Evolutionary conservation across 2,113 vertebrate genomes (phyloP).

Genomic region (Stegastes partitus): DNA sequence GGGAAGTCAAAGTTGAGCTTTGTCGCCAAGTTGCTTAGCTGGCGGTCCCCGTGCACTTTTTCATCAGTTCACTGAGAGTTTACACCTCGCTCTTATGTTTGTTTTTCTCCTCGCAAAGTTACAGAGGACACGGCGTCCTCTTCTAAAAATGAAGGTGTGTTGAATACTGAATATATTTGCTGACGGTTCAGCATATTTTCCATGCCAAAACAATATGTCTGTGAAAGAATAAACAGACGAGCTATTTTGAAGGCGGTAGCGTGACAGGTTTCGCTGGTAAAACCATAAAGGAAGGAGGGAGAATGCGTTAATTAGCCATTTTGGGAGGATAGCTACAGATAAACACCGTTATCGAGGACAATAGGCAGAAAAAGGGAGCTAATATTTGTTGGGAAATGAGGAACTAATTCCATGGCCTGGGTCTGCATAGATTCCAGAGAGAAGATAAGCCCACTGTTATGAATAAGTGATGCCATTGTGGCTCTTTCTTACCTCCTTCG

Average conservation of each 20-base stretch:
- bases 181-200: constrained; percentile 70
- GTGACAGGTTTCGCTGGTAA: constrained; percentile 72
- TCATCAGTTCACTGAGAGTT: constrained; percentile 71
- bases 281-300: constrained; percentile 53
- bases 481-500: constrained; percentile 65
- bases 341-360: constrained; percentile 76
- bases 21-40: constrained; percentile 56
- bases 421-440: constrained; percentile 73
- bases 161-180: constrained; percentile 74
- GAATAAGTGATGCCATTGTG: constrained; percentile 74
- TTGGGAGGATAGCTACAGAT: constrained; percentile 69
- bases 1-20: constrained; percentile 60
- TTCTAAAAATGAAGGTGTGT: constrained; percentile 58
- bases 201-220: constrained; percentile 64
- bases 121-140: constrained; percentile 73
- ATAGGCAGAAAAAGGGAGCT: constrained; percentile 69
- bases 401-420: constrained; percentile 75
- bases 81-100: constrained; percentile 61
- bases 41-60: constrained; percentile 36
- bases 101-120: constrained; percentile 67
- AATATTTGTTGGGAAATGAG: constrained; percentile 80
- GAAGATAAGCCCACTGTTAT: constrained; percentile 72
- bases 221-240: constrained; percentile 69
- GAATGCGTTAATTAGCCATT: constrained; percentile 70
- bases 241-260: constrained; percentile 67